Evolutionary conservation across 2,113 vertebrate species (phyloP).

Genomic region (Toxotes jaculatrix): DNA sequence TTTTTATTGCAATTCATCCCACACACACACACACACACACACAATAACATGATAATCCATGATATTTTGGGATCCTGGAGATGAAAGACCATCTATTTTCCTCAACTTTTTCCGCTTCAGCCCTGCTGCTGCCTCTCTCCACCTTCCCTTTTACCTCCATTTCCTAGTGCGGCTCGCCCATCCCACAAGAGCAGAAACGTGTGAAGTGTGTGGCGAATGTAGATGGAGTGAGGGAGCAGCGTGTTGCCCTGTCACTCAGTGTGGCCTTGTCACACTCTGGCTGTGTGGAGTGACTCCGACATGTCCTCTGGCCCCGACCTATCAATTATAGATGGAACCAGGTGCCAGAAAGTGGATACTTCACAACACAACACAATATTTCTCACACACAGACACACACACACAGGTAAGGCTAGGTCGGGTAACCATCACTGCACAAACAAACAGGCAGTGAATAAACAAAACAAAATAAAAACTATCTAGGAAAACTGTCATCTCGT

Average conservation of each 20-base stretch:
- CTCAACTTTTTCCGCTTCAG: not conserved
- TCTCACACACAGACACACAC: not conserved
- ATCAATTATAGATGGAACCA: constrained; percentile 76
- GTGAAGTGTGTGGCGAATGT: constrained; percentile 61
- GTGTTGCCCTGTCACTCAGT: constrained; percentile 58
- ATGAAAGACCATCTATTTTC: constrained; percentile 21
- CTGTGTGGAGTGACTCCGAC: constrained; percentile 60
- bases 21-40: not conserved
- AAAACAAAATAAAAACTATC: not conserved
- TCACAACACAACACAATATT: constrained; percentile 26
- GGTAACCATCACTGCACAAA: constrained; percentile 21
- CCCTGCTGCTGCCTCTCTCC: not conserved
- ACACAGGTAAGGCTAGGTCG: not conserved
- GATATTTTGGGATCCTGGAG: constrained; percentile 24
- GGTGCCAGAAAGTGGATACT: constrained; percentile 46
- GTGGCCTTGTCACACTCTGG: constrained; percentile 70
- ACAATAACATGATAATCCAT: constrained; percentile 7
- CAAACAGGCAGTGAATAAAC: constrained; percentile 40
- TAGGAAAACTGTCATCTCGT: not conserved
- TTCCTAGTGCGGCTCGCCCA: constrained; percentile 3
- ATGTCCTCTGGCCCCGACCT: constrained; percentile 66
- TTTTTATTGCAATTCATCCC: constrained; percentile 8
- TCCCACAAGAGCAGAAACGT: constrained; percentile 41
- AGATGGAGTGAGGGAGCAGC: constrained; percentile 44
- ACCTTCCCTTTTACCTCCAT: constrained; percentile 22